A percentile compares a stretch with the other conserved stretches of the same genome.
Evolutionary conservation across 1,140 invertebrate genomes (phyloP).

Genomic region (Zaprionus inermis): DNA sequence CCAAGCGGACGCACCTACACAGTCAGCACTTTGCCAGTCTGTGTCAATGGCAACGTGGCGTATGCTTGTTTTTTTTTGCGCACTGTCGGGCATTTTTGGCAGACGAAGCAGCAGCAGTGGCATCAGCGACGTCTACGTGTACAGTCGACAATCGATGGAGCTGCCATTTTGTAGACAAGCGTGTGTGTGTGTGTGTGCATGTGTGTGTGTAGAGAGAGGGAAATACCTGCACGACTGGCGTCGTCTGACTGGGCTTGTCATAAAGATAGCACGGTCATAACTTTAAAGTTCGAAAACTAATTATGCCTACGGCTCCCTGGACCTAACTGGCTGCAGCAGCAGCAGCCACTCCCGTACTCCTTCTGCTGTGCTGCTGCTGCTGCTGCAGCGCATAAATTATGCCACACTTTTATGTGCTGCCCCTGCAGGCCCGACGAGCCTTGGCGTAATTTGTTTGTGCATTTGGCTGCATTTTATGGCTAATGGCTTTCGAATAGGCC

Average conservation of each 20-base stretch:
- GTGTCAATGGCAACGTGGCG: constrained; percentile 55
- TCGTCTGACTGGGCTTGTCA: constrained; percentile 53
- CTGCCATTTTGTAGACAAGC: constrained; percentile 42
- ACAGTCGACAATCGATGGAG: constrained; percentile 46
- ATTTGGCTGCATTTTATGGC: constrained; percentile 77
- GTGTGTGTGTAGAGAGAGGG: constrained; percentile 8
- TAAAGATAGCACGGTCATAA: constrained; percentile 78
- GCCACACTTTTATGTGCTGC: constrained; percentile 41
- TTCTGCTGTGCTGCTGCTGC: constrained; percentile 13
- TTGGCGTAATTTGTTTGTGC: constrained; percentile 67
- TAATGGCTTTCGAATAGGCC: constrained; percentile 77
- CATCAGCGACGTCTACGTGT: constrained; percentile 24
- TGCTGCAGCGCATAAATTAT: constrained; percentile 77
- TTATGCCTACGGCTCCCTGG: constrained; percentile 68
- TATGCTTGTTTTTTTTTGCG: constrained; percentile 43
- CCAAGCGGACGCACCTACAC: constrained; percentile 72
- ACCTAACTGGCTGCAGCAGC: background rate
- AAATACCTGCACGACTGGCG: constrained; percentile 19
- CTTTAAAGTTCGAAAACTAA: constrained; percentile 83
- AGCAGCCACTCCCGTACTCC: background rate
- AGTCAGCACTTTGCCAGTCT: constrained; percentile 64
- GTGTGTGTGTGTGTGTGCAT: background rate
- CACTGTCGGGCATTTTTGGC: constrained; percentile 43
- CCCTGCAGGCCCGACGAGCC: background rate
- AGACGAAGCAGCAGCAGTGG: constrained; percentile 41